A percentile compares a stretch with the other conserved stretches of the same genome.
These are phyloP conservation scores for Graptemys geographica DNA, from an alignment of 2,797 vertebrate genomes.

Conservation along the genomic window DNA sequence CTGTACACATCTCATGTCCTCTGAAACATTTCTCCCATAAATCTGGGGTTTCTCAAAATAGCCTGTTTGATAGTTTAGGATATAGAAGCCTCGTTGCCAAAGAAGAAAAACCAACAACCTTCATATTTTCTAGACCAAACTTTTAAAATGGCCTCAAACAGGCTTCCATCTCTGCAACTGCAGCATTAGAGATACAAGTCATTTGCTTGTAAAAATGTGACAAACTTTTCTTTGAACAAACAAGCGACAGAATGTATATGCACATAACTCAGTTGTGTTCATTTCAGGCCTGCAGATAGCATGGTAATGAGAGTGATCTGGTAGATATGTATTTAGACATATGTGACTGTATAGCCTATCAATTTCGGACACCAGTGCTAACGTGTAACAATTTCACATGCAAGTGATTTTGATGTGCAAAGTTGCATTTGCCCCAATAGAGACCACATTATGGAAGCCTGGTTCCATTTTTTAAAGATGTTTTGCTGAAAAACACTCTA, in stretches of 20 bases:
- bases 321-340: not conserved
- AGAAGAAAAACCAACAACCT: not conserved
- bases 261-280: not conserved
- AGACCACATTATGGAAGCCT: not conserved
- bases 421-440: not conserved
- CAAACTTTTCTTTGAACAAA: not conserved
- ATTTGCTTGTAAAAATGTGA: not conserved
- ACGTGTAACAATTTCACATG: constrained; percentile 9
- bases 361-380: not conserved
- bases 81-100: not conserved
- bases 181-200: not conserved
- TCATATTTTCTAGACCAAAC: not conserved
- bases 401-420: constrained; percentile 7
- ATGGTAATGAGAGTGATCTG: not conserved
- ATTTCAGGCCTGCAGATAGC: not conserved
- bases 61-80: not conserved
- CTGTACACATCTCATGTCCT: constrained; percentile 44
- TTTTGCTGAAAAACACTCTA: not conserved
- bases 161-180: not conserved
- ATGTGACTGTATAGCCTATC: constrained; percentile 17
- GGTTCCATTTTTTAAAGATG: not conserved
- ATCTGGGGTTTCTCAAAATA: constrained; percentile 46
- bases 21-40: constrained; percentile 31
- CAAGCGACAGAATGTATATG: not conserved
- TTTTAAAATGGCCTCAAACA: not conserved